These are phyloP conservation scores for Heterotilapia buettikoferi DNA, from an alignment of 2,113 vertebrate genomes.

Conservation along the genomic window DNA sequence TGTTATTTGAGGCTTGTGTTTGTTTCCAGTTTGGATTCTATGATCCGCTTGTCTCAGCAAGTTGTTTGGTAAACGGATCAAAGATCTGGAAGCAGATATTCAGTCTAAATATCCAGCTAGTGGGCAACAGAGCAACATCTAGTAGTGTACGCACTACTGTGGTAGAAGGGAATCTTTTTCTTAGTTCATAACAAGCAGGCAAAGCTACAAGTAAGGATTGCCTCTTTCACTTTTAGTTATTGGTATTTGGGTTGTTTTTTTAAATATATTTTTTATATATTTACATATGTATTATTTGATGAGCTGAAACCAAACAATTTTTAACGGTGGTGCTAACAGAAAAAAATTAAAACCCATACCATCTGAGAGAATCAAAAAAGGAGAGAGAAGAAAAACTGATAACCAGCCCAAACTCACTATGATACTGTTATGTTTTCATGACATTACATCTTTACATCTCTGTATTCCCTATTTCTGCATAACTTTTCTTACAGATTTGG, in stretches of 20 bases:
- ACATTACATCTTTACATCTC: background rate
- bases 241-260: background rate
- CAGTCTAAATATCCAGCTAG: background rate
- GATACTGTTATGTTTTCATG: background rate
- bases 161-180: background rate
- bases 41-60: background rate
- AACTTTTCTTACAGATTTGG: slow-evolving; percentile 37
- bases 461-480: background rate
- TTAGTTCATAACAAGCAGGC: background rate
- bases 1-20: background rate
- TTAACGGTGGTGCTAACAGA: background rate
- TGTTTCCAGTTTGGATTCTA: background rate
- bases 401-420: background rate
- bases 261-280: background rate
- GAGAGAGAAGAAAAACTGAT: background rate
- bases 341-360: background rate
- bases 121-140: background rate
- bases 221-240: background rate
- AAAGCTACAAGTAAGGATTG: background rate
- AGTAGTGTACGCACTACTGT: background rate
- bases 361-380: background rate
- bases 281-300: background rate
- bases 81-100: background rate
- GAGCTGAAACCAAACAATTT: background rate
- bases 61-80: background rate